phyloP scores from a whole-genome alignment of 1,140 invertebrate genomes.

The Ganaspis sp. region DNA sequence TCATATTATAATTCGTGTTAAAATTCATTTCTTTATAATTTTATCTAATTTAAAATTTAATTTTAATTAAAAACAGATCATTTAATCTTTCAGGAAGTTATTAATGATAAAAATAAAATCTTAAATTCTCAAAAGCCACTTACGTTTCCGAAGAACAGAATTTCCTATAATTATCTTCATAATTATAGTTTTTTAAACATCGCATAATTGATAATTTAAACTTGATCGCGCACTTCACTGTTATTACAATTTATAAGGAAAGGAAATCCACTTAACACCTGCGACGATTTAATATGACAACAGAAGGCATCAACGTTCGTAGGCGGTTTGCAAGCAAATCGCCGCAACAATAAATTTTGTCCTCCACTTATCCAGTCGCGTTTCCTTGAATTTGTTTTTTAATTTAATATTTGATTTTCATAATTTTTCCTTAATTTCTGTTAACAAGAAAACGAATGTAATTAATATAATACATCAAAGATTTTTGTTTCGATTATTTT shows the following conservation, averaged over 20 bases:
- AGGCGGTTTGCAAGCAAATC: neutral
- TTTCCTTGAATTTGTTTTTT: neutral
- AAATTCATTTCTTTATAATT: too few species aligned
- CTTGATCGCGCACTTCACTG: neutral
- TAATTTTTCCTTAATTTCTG: too few species aligned
- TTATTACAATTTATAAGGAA: neutral
- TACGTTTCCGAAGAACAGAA: neutral
- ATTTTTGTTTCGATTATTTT: too few species aligned
- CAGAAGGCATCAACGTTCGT: neutral
- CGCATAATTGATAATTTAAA: neutral
- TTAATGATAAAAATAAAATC: too few species aligned
- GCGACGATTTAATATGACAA: slow-evolving; percentile 1
- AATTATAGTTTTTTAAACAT: neutral
- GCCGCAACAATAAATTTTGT: neutral
- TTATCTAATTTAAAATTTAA: too few species aligned
- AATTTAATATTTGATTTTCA: neutral
- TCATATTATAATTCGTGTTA: too few species aligned
- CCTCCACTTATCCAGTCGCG: neutral
- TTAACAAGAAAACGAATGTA: too few species aligned
- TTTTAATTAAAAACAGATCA: too few species aligned
- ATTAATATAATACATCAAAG: too few species aligned
- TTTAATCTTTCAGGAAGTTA: too few species aligned
- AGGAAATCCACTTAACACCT: slow-evolving; percentile 21
- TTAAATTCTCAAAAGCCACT: too few species aligned
- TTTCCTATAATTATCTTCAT: neutral